Conservation (phyloP, 2,888 invertebrate genomes). For the Rhingia rostrata region DNA sequence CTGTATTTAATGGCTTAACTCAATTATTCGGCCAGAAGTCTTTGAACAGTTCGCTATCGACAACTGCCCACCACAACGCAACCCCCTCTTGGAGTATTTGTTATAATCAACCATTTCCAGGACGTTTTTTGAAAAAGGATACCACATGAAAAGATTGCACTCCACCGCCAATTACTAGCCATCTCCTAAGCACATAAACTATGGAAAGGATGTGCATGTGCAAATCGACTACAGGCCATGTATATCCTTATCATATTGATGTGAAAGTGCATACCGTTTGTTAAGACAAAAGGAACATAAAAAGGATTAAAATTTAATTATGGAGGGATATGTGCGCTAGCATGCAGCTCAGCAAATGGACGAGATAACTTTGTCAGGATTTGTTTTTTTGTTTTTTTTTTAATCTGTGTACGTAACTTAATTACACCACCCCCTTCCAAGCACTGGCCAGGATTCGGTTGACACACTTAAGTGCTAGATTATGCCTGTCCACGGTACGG, state of each 20-base stretch:
- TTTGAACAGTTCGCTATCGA: slow-evolving; percentile 31
- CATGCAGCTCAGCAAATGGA: slow-evolving; percentile 43
- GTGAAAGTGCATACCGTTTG: slow-evolving; percentile 44
- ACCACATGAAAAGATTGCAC: slow-evolving; percentile 33
- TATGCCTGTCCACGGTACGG: slow-evolving; percentile 47
- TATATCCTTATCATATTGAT: background rate
- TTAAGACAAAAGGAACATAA: no score
- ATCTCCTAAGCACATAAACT: slow-evolving; percentile 38
- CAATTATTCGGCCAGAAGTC: slow-evolving; percentile 71
- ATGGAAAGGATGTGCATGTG: background rate
- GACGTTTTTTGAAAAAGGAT: slow-evolving; percentile 52
- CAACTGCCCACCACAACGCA: background rate
- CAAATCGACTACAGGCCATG: background rate
- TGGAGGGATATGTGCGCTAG: background rate
- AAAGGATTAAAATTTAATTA: background rate
- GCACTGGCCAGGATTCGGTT: slow-evolving; percentile 31
- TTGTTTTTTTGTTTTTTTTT: slow-evolving; percentile 9
- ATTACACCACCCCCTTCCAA: slow-evolving; percentile 45
- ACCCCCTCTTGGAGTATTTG: slow-evolving; percentile 2
- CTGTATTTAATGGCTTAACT: slow-evolving; percentile 64
- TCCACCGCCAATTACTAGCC: slow-evolving; percentile 22
- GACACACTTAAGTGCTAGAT: slow-evolving; percentile 67
- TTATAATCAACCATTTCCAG: slow-evolving; percentile 37
- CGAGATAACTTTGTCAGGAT: slow-evolving; percentile 58
- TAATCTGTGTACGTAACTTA: slow-evolving; percentile 34